These are phyloP conservation scores for Drosophila arawakana DNA, from an alignment of 1,140 invertebrate species.

Conservation along the genomic window DNA sequence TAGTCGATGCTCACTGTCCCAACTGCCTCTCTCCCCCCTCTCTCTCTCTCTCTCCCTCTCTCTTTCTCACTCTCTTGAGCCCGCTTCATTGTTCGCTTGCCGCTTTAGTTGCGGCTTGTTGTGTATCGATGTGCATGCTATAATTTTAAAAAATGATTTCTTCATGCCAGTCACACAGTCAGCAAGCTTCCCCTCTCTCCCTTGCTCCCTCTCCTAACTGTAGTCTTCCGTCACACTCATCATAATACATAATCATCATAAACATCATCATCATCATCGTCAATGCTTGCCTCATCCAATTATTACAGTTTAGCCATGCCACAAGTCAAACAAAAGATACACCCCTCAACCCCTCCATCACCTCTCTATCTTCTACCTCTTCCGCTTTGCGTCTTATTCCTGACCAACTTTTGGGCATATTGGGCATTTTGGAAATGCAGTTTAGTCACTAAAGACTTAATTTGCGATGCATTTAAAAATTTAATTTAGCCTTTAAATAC, in stretches of 20 bases:
- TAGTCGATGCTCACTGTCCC: slow-evolving; percentile 48
- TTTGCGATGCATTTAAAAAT: background rate
- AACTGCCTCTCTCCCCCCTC: background rate
- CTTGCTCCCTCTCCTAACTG: too few species aligned
- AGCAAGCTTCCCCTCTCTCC: background rate
- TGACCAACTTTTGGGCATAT: slow-evolving; percentile 25
- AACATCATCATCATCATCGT: slow-evolving; percentile 44
- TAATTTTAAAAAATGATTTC: slow-evolving; percentile 80
- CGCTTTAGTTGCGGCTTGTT: slow-evolving; percentile 83
- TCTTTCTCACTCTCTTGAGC: background rate
- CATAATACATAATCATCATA: slow-evolving; percentile 39
- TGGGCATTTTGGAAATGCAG: slow-evolving; percentile 12
- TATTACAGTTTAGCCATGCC: slow-evolving; percentile 79
- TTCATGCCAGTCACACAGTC: slow-evolving; percentile 69
- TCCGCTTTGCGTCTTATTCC: background rate
- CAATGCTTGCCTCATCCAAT: slow-evolving; percentile 68
- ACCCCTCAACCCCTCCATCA: background rate
- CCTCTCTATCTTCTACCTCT: background rate
- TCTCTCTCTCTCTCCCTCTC: background rate
- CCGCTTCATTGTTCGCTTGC: slow-evolving; percentile 53
- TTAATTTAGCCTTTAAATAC: too few species aligned
- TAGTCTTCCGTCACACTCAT: slow-evolving; percentile 43
- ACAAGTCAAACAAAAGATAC: slow-evolving; percentile 76
- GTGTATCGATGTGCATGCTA: slow-evolving; percentile 80
- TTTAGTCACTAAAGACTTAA: background rate